Evolutionary conservation across 2,888 invertebrate genomes (phyloP), one percentile per base, ranked within the genome.

Genomic region (Cephus rjabovi): DNA sequence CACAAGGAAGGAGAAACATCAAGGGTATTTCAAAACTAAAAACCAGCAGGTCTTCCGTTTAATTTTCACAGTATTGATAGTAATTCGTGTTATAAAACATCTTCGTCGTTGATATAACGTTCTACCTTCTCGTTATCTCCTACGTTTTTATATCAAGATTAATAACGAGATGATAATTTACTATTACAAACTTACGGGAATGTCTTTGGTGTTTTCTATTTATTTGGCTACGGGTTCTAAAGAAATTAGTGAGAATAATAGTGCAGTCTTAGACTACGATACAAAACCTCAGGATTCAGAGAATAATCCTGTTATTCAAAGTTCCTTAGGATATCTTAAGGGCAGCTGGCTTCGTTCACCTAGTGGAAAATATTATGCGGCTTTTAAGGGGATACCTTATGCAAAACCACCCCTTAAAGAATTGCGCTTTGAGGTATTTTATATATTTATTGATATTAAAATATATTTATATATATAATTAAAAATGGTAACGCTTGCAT

Each of bases 341-440:
- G 79, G 79, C 11, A 35, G 12, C 15, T 79, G 79, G 79, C n/a
- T 79, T 69, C 68, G 35, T 9, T 77, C 79, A 3, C 1, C 74
- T 12, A 31, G 34, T n/a, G 79, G 79, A 23, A 79, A 30, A 74
- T 69, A 15, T 56, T 79, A 74, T 35, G 79, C 34, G 11, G 76
- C 79, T n/a, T 79, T 76, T 69, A 79, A 79, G n/a, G 79, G 79
- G 4, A 15, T 79, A n/a, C 79, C 79, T 73, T 79, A 79, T 34
- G 79, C 79, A 23, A 69, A 74, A 37, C 69, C 79, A 37, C 79
- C 79, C 12, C 12, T 79, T n/a, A 74, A 74, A 31, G 37, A 79
- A 23, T 40, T 79, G 34, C 79, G 79, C 15, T 79, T 79, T 69
- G 74, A 79, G 70, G 79, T 79, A 40, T 23, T 6, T 15, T 56